Base-by-base conservation (phyloP, 2,888 invertebrate species). In the Merodon equestris region DNA sequence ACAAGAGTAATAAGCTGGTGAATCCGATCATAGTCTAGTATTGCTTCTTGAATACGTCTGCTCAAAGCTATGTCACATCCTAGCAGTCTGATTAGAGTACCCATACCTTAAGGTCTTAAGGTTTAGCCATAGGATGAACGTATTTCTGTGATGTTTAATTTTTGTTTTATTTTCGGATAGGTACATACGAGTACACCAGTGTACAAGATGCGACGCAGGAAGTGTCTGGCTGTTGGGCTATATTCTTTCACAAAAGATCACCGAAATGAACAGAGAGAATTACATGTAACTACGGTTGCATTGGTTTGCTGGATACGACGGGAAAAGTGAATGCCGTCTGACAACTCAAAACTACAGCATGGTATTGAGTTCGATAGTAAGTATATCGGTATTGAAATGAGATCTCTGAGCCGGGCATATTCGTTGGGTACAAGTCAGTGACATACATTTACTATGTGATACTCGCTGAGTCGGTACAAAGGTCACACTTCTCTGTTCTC, bases 341-440 rank as follows among this genome's bases (percentile, higher is more conserved):
- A 93, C 94, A 0, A 93, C 94, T 0, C 93, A 94, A 86, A 95
- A 94, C 86, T 92, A 91, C 82, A 93, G 94, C 44, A 89, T 91
- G 81, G 96, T 96, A 1, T 85, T 93, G 9, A 96, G 96, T 87
- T 93, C 82, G 88, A 91, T 82, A 93, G 95, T 95, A 87, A 87
- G n/a, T n/a, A n/a, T n/a, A n/a, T n/a, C n/a, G n/a, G 61, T 56
- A 15, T 10, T 40, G 27, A 4, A 7, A 27, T n/a, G n/a, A n/a
- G n/a, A n/a, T n/a, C n/a, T n/a, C n/a, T n/a, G n/a, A n/a, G n/a
- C n/a, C n/a, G n/a, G n/a, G n/a, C n/a, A n/a, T n/a, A n/a, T n/a
- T n/a, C n/a, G n/a, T n/a, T n/a, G n/a, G n/a, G n/a, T n/a, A n/a
- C n/a, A n/a, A n/a, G n/a, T n/a, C n/a, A n/a, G n/a, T n/a, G n/a